phyloP scores from a whole-genome alignment of 2,113 vertebrate species.

The Osmerus mordax region DNA sequence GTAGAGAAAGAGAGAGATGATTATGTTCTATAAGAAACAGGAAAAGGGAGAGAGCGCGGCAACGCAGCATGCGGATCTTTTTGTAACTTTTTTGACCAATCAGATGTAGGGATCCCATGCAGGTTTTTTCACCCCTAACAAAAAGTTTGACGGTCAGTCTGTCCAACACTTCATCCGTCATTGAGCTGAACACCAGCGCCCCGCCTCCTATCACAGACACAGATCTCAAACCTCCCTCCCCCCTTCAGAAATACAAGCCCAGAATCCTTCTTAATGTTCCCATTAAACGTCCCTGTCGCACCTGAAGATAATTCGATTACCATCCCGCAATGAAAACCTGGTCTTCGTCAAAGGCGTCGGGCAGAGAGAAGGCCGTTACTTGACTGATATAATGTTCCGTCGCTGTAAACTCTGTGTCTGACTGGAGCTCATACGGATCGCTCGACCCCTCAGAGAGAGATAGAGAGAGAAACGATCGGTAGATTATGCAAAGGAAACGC shows the following conservation, averaged over 20 bases:
- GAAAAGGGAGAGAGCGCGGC: no score
- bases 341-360: constrained; percentile 73
- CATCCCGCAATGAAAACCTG: constrained; percentile 75
- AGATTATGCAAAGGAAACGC: no score
- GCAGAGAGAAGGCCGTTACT: constrained; percentile 70
- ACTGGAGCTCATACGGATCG: no score
- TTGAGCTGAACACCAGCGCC: no score
- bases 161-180: constrained; percentile 10
- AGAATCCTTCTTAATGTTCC: constrained; percentile 75
- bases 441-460: no score
- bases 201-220: constrained; percentile 35
- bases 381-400: constrained; percentile 68
- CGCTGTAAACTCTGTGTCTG: constrained; percentile 2
- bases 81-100: no score
- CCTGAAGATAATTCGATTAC: constrained; percentile 78
- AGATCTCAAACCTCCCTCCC: constrained; percentile 56
- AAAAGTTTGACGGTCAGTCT: constrained; percentile 6
- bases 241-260: constrained; percentile 56
- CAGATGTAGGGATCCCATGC: no score
- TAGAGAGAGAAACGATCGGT: no score
- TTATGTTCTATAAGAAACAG: no score
- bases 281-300: constrained; percentile 75
- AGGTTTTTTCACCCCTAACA: no score
- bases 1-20: no score
- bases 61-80: no score